A percentile compares a stretch with the other conserved stretches of the same genome.
These are phyloP conservation scores for Odontocolon sp. DNA, from an alignment of 2,888 invertebrate genomes.

Conservation along the genomic window DNA sequence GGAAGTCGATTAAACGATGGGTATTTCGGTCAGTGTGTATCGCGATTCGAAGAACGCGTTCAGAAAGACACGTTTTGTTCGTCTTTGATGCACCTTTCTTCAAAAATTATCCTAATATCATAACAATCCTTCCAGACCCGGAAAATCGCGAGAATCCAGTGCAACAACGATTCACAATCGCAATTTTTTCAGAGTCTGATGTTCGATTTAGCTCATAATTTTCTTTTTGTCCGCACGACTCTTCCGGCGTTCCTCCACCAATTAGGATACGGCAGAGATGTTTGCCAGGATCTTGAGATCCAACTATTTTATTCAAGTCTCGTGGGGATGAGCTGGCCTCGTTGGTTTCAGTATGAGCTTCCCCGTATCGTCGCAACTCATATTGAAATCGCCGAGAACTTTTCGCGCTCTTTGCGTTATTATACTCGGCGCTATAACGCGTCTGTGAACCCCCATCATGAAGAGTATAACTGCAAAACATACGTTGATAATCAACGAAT, in stretches of 20 bases:
- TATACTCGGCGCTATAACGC: conserved; percentile 98
- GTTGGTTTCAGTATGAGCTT: conserved; percentile 95
- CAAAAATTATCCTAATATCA: conserved; percentile 35
- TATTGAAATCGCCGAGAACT: conserved; percentile 97
- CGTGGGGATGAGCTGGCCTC: conserved; percentile 77
- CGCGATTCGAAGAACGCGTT: not conserved
- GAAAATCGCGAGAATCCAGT: too few species aligned
- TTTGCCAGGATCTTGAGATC: conserved; percentile 39
- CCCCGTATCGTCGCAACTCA: conserved; percentile 99
- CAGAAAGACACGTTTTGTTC: conserved; percentile 19
- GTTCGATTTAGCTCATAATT: conserved; percentile 15
- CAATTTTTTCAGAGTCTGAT: not conserved
- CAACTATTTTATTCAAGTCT: conserved; percentile 68
- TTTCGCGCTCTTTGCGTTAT: conserved; percentile 95
- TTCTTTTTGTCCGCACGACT: not conserved
- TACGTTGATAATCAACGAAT: not conserved
- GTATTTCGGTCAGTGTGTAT: not conserved
- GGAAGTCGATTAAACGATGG: not conserved
- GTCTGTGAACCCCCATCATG: conserved; percentile 94
- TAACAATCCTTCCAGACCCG: conserved; percentile 3
- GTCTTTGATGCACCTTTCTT: not conserved
- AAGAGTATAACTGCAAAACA: conserved; percentile 91
- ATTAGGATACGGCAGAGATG: conserved; percentile 28
- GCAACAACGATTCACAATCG: conserved; percentile 7
- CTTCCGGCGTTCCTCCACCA: conserved; percentile 40